Conservation (phyloP, 2,113 vertebrate species). For the cattle (Bos taurus) region DNA sequence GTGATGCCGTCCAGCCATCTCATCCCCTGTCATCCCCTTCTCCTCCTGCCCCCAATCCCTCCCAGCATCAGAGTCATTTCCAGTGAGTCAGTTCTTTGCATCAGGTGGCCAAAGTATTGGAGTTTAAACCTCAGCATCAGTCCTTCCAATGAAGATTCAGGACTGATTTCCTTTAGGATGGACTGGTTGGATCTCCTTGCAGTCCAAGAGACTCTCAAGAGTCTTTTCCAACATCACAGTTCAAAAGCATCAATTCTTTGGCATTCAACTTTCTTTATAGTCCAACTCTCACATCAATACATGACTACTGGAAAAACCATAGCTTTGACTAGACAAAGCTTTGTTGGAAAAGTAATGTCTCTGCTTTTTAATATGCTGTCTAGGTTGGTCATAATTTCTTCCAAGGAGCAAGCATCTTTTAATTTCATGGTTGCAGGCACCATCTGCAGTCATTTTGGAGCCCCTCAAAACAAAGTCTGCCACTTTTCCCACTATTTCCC, state of each 20-base stretch:
- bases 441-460: neutral
- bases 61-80: neutral
- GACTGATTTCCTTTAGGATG: neutral
- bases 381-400: neutral
- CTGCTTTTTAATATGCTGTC: neutral
- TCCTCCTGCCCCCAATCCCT: accelerated
- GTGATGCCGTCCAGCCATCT: neutral
- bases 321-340: neutral
- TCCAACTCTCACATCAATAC: neutral
- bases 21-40: neutral
- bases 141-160: neutral
- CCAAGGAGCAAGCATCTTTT: neutral
- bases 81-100: neutral
- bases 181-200: neutral
- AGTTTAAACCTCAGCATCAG: neutral
- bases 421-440: neutral
- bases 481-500: neutral
- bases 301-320: neutral
- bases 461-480: neutral
- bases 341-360: neutral
- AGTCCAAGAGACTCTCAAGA: neutral
- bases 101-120: neutral
- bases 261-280: neutral
- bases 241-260: neutral
- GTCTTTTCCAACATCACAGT: neutral